Conservation (phyloP, 2,113 vertebrate species). For the Gymnobelideus leadbeateri region DNA sequence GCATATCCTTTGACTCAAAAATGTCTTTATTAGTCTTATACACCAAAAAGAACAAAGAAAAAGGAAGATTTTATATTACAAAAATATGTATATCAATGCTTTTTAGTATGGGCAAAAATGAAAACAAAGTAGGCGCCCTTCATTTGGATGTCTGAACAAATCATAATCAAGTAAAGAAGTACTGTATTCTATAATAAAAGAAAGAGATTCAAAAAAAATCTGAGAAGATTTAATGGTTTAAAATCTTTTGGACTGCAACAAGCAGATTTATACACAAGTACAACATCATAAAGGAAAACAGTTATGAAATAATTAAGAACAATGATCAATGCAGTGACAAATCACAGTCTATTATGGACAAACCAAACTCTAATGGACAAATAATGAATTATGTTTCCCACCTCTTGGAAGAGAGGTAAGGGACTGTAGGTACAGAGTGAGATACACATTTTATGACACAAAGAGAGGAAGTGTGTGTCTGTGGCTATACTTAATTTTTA, state of each 20-base stretch:
- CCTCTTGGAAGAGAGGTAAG: neutral
- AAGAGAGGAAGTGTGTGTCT: neutral
- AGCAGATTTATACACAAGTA: neutral
- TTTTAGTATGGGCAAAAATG: neutral
- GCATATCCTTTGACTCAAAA: neutral
- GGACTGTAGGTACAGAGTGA: neutral
- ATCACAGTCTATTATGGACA: neutral
- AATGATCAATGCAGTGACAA: neutral
- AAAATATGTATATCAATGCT: neutral
- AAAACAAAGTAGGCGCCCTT: neutral
- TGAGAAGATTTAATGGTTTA: neutral
- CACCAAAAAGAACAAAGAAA: neutral
- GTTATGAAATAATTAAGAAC: neutral
- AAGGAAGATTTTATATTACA: neutral
- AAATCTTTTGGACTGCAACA: neutral
- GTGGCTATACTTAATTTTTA: neutral
- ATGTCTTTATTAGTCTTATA: neutral
- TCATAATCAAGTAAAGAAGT: neutral
- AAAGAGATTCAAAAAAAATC: neutral
- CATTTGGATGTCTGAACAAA: neutral
- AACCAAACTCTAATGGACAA: neutral
- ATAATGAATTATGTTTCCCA: neutral
- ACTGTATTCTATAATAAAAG: neutral
- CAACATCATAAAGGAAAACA: neutral
- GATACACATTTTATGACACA: neutral